Conservation (phyloP, 2,797 vertebrate species). For the Clarias pachynema region DNA sequence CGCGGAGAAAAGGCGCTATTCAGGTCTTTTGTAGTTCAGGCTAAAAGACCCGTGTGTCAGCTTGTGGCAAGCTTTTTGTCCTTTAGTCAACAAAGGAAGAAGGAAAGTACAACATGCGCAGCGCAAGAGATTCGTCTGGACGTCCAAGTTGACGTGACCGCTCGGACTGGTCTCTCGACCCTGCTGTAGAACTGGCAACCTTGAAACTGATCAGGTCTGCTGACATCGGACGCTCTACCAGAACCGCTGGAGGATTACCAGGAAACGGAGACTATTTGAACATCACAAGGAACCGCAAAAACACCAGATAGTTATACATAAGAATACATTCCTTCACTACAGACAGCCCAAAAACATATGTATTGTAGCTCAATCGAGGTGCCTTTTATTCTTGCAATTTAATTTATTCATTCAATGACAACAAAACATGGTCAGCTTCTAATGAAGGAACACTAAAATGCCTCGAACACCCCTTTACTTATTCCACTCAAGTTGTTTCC, state of each 20-base stretch:
- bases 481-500: not conserved
- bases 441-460: not conserved
- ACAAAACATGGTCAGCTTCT: not conserved
- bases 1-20: slow-evolving; percentile 53
- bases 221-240: not conserved
- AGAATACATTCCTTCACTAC: not conserved
- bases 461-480: not conserved
- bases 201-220: slow-evolving; percentile 46
- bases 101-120: not conserved
- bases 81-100: slow-evolving; percentile 14
- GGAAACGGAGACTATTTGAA: not conserved
- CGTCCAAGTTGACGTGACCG: slow-evolving; percentile 1
- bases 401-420: no score
- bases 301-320: not conserved
- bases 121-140: slow-evolving; percentile 43
- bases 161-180: slow-evolving; percentile 8
- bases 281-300: not conserved
- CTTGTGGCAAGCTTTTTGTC: slow-evolving; percentile 52
- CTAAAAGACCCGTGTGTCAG: slow-evolving; percentile 56
- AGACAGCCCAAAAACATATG: not conserved
- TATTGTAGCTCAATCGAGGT: not conserved
- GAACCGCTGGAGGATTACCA: not conserved
- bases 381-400: not conserved
- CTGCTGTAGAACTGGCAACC: slow-evolving; percentile 50
- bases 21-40: slow-evolving; percentile 57